A percentile compares a stretch with the other conserved stretches of the same genome.
These are phyloP conservation scores for Ascidia mentula DNA, from an alignment of 23 tunicate species.

Conservation along the genomic window DNA sequence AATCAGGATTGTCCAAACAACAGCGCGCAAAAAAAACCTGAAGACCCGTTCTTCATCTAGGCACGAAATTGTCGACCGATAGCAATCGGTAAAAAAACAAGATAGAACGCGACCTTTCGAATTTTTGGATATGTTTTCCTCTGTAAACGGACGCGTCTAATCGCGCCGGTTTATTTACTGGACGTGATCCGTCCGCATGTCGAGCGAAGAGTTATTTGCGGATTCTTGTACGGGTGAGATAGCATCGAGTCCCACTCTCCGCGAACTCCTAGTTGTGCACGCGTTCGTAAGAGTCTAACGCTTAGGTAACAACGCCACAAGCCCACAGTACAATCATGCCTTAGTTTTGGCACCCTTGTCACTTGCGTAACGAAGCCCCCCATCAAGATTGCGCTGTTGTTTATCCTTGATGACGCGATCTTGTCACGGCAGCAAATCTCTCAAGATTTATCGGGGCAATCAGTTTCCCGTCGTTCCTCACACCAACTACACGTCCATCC, in stretches of 20 bases:
- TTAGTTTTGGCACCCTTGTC: constrained; percentile 8
- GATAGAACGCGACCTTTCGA: too few relatives aligned
- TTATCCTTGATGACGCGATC: background rate
- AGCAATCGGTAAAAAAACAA: too few relatives aligned
- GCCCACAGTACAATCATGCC: background rate
- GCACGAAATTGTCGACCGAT: too few relatives aligned
- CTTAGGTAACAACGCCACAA: background rate
- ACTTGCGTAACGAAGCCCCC: background rate
- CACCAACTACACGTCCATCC: background rate
- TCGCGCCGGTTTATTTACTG: background rate
- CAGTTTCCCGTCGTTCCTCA: background rate
- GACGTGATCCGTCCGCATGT: background rate
- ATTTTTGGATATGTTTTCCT: too few relatives aligned
- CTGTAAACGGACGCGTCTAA: too few relatives aligned
- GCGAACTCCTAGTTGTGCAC: background rate
- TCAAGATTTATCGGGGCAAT: background rate
- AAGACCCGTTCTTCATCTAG: too few relatives aligned
- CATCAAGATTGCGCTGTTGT: background rate
- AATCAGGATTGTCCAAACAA: too few relatives aligned
- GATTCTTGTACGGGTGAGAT: background rate
- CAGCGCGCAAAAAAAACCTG: too few relatives aligned
- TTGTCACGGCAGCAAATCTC: background rate
- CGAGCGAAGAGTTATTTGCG: background rate
- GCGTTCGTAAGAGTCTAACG: background rate
- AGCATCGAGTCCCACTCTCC: background rate